These are phyloP conservation scores for Premnoplex brunnescens DNA, from an alignment of 2,797 vertebrate genomes.

Conservation along the genomic window DNA sequence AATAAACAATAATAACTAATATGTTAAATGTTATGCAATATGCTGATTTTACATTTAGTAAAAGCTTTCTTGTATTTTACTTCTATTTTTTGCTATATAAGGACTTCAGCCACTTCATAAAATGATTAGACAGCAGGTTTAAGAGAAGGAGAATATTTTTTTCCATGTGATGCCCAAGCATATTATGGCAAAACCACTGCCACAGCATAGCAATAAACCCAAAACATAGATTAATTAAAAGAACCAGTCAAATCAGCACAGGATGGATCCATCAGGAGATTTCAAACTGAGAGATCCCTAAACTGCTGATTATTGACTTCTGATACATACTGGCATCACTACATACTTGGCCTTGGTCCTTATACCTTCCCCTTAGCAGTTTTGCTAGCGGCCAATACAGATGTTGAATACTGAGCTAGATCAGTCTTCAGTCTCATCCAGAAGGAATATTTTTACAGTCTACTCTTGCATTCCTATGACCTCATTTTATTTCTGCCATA, in stretches of 20 bases:
- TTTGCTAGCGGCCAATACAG: neutral
- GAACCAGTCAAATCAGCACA: neutral
- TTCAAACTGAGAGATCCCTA: neutral
- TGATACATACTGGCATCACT: neutral
- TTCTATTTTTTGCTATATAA: neutral
- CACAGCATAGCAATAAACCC: neutral
- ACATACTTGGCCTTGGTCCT: neutral
- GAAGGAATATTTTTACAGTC: neutral
- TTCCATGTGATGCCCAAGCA: neutral
- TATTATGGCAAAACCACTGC: neutral
- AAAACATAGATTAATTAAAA: neutral
- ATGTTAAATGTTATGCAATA: neutral
- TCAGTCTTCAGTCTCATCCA: neutral
- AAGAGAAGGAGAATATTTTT: neutral
- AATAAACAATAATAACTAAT: neutral
- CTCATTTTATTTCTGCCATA: neutral
- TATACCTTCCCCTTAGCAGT: neutral
- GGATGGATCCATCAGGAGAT: neutral
- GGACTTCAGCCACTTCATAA: neutral
- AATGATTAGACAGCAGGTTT: neutral
- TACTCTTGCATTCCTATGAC: neutral
- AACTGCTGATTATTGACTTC: neutral
- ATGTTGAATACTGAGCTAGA: neutral
- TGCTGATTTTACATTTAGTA: neutral
- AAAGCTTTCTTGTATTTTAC: neutral